Base-by-base conservation (phyloP, 2,797 vertebrate genomes). In the Lophius americanus region DNA sequence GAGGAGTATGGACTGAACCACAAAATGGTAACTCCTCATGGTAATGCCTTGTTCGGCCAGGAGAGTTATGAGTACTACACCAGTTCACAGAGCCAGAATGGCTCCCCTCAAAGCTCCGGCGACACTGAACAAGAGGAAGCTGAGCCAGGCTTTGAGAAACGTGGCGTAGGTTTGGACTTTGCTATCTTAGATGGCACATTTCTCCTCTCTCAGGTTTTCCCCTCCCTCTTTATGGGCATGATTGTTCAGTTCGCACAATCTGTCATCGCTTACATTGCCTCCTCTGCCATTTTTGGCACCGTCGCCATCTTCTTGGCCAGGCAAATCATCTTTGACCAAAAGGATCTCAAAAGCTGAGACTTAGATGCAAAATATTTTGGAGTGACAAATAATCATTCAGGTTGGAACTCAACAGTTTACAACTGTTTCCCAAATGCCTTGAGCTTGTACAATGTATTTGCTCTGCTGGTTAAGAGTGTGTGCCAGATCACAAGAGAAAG, bases 131-230 rank as follows among this genome's bases (percentile, higher is more conserved):
- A 64, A 41, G 84, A 83, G 2, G 86, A 86, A 36, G 56, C 56
- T 0, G 83, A 88, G 13, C 6, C 12, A 0, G 88, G 71, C 12
- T 87, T 57, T 2, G 91, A 92, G 54, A 92, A 89, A 12, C 92
- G 94, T 0, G 94, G 94, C 0, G 91, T 94, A 38, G 93, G 94
- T 53, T 84, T 95, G 78, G 94, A 95, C 87, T 94, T 95, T 13
- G 94, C 94, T 80, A 92, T 95, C 68, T 75, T 95, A 66, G 94
- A 95, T 86, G 93, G 94, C 87, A 92, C 94, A 66, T 94, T 94
- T 65, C 91, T 95, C 53, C 92, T 95, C 74, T 94, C 94, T 90
- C 94, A 95, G 92, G 93, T 95, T 65, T 90, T 95, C 61, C 94
- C 93, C 63, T 91, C 93, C 7, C 85, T 95, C 62, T 93, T 94